Evolutionary conservation across 2,888 invertebrate genomes (phyloP).

Genomic region (Drosophila mulleri): DNA sequence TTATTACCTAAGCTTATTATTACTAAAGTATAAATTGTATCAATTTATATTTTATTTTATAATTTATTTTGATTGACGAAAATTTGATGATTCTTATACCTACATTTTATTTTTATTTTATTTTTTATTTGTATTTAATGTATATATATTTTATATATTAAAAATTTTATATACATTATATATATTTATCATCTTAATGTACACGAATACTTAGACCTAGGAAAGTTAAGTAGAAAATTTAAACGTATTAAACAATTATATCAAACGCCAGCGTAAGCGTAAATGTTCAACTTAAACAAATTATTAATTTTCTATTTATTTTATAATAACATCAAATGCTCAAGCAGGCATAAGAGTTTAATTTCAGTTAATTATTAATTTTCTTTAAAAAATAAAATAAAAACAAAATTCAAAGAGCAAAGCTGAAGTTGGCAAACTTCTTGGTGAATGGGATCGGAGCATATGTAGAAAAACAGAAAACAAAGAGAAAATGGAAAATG

Average conservation of each 20-base stretch:
- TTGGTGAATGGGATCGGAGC: conserved; percentile 19
- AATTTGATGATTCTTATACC: too few relatives aligned
- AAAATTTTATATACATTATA: too few relatives aligned
- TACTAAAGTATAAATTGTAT: too few relatives aligned
- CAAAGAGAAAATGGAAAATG: conserved; percentile 14
- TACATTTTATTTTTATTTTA: too few relatives aligned
- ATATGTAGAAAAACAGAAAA: conserved; percentile 23
- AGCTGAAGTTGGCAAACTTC: conserved; percentile 3
- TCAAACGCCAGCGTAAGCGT: too few relatives aligned
- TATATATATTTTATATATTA: too few relatives aligned
- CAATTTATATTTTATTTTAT: too few relatives aligned
- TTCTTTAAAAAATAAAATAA: not conserved
- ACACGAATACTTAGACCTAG: not conserved
- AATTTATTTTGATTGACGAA: too few relatives aligned
- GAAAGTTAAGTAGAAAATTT: not conserved
- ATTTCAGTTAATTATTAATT: not conserved
- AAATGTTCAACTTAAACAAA: too few relatives aligned
- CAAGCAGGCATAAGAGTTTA: not conserved
- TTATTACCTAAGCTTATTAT: too few relatives aligned
- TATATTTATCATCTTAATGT: not conserved
- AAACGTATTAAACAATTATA: not conserved
- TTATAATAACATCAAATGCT: not conserved
- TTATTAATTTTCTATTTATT: too few relatives aligned
- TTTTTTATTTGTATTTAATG: too few relatives aligned
- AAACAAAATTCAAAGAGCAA: not conserved